These are phyloP conservation scores for Dryadula phaetusa DNA, from an alignment of 2,888 invertebrate species.

Conservation along the genomic window DNA sequence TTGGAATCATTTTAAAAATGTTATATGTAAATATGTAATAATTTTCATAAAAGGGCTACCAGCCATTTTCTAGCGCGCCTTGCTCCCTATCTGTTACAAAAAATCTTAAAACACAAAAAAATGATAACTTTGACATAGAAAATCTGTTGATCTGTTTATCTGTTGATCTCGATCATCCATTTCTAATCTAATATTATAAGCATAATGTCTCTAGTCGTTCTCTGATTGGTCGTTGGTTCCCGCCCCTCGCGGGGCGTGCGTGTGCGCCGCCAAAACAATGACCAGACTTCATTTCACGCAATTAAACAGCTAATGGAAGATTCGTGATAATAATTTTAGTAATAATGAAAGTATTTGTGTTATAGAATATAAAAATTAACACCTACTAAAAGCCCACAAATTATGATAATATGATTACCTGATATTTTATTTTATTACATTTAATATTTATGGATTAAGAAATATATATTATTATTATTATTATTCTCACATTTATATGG, in stretches of 20 bases:
- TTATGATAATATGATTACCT: not conserved
- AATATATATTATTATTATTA: too few species aligned
- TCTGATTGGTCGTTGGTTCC: conserved; percentile 63
- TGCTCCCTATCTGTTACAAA: not conserved
- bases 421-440: not conserved
- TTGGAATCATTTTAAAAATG: too few species aligned
- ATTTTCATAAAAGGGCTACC: too few species aligned
- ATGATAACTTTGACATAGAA: not conserved
- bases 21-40: too few species aligned
- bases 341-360: conserved; percentile 35
- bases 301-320: conserved; percentile 51
- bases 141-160: conserved; percentile 5
- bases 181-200: conserved; percentile 34
- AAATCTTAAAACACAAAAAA: not conserved
- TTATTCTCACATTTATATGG: too few species aligned
- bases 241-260: conserved; percentile 61
- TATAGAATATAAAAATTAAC: conserved; percentile 17
- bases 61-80: too few species aligned
- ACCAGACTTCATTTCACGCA: conserved; percentile 50
- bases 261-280: conserved; percentile 58
- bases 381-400: conserved; percentile 14
- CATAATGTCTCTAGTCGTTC: conserved; percentile 36
- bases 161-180: conserved; percentile 17
- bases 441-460: too few species aligned
- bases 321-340: conserved; percentile 41